A percentile compares a stretch with the other conserved stretches of the same genome.
Conservation (phyloP, 92 coral and sea anemone species). For the Epizoanthus fatuus region DNA sequence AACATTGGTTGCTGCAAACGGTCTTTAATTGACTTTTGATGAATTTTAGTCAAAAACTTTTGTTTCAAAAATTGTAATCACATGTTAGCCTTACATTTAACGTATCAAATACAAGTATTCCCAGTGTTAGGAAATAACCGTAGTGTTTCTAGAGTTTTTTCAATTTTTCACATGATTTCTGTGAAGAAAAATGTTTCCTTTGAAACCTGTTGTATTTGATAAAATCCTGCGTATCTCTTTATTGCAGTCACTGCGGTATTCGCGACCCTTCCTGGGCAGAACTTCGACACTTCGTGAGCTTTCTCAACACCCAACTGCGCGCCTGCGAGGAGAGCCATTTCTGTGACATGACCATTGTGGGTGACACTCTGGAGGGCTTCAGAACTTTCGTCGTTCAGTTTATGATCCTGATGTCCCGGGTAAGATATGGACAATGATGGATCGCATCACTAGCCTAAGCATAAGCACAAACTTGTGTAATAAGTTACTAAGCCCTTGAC, state of each 20-base stretch:
- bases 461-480: not conserved
- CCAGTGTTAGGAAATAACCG: too few relatives aligned
- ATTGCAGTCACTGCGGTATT: constrained; percentile 86
- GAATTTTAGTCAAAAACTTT: too few relatives aligned
- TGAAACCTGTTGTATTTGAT: not conserved
- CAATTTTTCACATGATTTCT: not conserved
- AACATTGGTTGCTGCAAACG: too few relatives aligned
- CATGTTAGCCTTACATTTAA: too few relatives aligned
- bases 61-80: too few relatives aligned
- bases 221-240: not conserved
- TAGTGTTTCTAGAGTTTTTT: too few relatives aligned
- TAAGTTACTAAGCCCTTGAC: not conserved
- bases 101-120: too few relatives aligned
- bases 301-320: constrained; percentile 87
- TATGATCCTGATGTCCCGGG: constrained; percentile 94
- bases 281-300: constrained; percentile 84
- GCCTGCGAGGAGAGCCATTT: constrained; percentile 88
- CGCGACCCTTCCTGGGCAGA: constrained; percentile 96
- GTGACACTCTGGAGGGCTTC: constrained; percentile 89
- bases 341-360: constrained; percentile 79
- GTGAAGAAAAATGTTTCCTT: not conserved
- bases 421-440: constrained; percentile 16
- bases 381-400: constrained; percentile 87
- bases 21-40: too few relatives aligned
- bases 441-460: not conserved